Base-by-base conservation (phyloP, 53 echinoderm and acorn worm genomes). In the Echinometra lucunter region DNA sequence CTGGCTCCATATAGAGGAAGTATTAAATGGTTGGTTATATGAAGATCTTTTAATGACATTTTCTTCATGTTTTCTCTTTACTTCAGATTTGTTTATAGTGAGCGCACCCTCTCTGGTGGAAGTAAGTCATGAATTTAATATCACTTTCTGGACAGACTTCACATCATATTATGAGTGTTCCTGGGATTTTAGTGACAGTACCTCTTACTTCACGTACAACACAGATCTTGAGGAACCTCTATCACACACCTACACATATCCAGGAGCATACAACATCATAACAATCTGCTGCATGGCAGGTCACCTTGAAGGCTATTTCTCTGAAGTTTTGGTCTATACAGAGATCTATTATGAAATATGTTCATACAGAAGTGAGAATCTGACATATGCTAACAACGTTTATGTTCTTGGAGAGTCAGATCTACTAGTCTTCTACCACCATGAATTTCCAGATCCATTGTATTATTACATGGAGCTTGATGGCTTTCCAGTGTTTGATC, bases 381-480 rank as follows among this genome's bases (percentile, higher is more conserved):
- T 67, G 21, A 83, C 85, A 13, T 94, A 94, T 37, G 87, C 44
- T 25, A 85, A 94, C 32, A 87, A 94, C 85, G 45, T 83, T 37
- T 83, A 83, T 44, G 25, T 94, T 1, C 66, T 58, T 37, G 94
- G 83, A 94, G 94, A 82, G 83, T 83, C 58, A 4, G 57, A 82
- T 13, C 83, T 94, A 11, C 66, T 94, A 44, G 85, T 94, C 40
- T 83, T 83, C 81, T n/a, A 83, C 55, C 66, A 44, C 23, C 85
- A 94, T 66, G 42, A 85, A 11, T 94, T 58, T 44, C 67, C 66
- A 83, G 85, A 94, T 60, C 94, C 94, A 44, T 25, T 94, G 58
- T 94, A 83, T 66, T 94, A 94, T 85, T 94, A 94, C 85, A 83
- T 94, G 66, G 83, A 82, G 28, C 63, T 94, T 37, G 94, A 94